Percentiles rank a stretch among this genome's conserved stretches.
phyloP scores from a whole-genome alignment of 2,113 vertebrate species.

The Peromyscus maniculatus region DNA sequence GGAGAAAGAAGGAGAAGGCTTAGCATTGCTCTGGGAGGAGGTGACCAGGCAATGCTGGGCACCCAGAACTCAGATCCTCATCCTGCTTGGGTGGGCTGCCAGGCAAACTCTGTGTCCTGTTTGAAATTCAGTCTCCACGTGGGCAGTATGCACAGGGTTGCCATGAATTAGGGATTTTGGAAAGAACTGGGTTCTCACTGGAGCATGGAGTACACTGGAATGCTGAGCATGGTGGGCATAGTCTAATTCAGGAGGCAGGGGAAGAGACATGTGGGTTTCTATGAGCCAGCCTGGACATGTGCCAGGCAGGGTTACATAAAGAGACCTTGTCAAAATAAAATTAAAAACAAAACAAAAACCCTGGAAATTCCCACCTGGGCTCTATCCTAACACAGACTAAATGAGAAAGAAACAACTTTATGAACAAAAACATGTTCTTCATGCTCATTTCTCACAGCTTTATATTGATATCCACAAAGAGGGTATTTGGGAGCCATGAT shows the following conservation, averaged over 20 bases:
- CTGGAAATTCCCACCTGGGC: background rate
- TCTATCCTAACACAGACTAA: background rate
- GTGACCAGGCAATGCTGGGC: accelerated
- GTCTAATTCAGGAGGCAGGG: background rate
- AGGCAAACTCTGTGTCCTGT: background rate
- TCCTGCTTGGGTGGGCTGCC: background rate
- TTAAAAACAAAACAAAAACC: background rate
- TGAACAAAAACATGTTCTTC: background rate
- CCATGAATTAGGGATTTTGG: no score
- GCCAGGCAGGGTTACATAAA: background rate
- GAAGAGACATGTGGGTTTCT: background rate
- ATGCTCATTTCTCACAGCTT: background rate
- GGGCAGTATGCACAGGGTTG: background rate
- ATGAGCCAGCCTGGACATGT: background rate
- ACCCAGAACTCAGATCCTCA: no score
- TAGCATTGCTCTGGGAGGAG: background rate
- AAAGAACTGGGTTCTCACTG: background rate
- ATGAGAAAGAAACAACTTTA: background rate
- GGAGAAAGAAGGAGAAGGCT: background rate
- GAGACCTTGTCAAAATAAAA: background rate
- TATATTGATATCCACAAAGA: no score
- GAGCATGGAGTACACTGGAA: background rate
- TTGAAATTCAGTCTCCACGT: background rate
- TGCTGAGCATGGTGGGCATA: background rate
- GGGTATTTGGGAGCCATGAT: accelerated